Evolutionary conservation across 1,140 invertebrate genomes (phyloP).

Genomic region (Lepidurus arcticus): DNA sequence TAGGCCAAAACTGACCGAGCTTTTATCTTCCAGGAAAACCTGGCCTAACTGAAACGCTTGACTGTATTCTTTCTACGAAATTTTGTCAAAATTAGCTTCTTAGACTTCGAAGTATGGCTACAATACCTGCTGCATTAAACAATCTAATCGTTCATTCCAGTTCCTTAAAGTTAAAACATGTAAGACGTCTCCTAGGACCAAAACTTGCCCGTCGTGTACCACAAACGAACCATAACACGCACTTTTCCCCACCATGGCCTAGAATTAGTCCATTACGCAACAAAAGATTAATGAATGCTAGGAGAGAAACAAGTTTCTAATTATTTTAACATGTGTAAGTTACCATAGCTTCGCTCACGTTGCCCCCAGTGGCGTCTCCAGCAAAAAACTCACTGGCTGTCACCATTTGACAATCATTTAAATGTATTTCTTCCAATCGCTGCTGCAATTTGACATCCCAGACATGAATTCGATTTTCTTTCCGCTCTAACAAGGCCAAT

Average conservation of each 20-base stretch:
- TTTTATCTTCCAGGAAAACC: conserved; percentile 63
- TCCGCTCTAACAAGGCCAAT: conserved; percentile 32
- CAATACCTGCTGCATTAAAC: conserved; percentile 58
- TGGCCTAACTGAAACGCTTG: conserved; percentile 60
- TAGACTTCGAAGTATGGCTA: conserved; percentile 36
- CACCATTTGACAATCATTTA: conserved; percentile 47
- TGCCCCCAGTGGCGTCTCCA: conserved; percentile 57
- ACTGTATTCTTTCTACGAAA: conserved; percentile 53
- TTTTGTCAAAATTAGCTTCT: conserved; percentile 47
- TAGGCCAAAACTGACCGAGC: conserved; percentile 59
- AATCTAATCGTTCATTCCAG: conserved; percentile 71
- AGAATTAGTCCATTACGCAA: conserved; percentile 36
- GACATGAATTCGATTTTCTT: conserved; percentile 22
- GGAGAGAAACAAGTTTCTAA: not conserved
- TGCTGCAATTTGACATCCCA: conserved; percentile 31
- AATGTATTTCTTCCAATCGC: conserved; percentile 38
- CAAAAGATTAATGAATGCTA: not conserved
- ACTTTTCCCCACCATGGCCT: conserved; percentile 74
- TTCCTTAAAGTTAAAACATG: conserved; percentile 72
- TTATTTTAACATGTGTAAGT: conserved; percentile 33
- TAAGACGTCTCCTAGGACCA: conserved; percentile 75
- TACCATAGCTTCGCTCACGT: conserved; percentile 67
- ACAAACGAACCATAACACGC: conserved; percentile 87
- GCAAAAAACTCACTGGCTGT: conserved; percentile 50
- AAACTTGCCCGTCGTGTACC: conserved; percentile 69